A percentile compares a stretch with the other conserved stretches of the same genome.
These are phyloP conservation scores for Lophochroa leadbeateri DNA, from an alignment of 2,113 vertebrate genomes.

Conservation along the genomic window DNA sequence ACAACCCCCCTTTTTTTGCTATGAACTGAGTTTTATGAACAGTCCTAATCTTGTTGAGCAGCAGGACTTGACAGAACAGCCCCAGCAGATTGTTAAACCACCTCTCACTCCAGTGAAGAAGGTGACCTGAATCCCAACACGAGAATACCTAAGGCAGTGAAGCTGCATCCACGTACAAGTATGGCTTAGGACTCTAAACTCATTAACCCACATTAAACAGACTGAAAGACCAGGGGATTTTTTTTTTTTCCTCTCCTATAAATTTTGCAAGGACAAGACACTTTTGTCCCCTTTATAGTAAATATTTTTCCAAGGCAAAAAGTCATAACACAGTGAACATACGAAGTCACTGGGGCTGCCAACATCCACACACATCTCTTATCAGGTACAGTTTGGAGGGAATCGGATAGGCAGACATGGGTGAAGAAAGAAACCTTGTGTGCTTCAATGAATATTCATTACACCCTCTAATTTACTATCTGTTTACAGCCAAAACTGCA, in stretches of 20 bases:
- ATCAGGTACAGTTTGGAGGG: background rate
- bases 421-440: background rate
- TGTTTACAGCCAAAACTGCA: slow-evolving; percentile 73
- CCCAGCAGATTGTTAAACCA: background rate
- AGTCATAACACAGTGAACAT: background rate
- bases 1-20: background rate
- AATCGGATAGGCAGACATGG: background rate
- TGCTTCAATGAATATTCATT: slow-evolving; percentile 65
- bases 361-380: background rate
- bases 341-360: background rate
- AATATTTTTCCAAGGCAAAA: background rate
- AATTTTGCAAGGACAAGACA: background rate
- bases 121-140: background rate
- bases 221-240: background rate
- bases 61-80: background rate
- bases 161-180: background rate
- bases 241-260: background rate
- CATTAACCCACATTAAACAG: background rate
- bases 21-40: background rate
- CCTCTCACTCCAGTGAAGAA: background rate
- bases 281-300: background rate
- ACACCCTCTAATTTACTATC: slow-evolving; percentile 68
- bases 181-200: background rate
- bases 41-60: background rate
- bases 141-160: background rate